Percentiles rank a stretch among this genome's conserved stretches.
These are phyloP conservation scores for Eueremaeus valkanovi DNA, from an alignment of 2,888 invertebrate species.

Conservation along the genomic window DNA sequence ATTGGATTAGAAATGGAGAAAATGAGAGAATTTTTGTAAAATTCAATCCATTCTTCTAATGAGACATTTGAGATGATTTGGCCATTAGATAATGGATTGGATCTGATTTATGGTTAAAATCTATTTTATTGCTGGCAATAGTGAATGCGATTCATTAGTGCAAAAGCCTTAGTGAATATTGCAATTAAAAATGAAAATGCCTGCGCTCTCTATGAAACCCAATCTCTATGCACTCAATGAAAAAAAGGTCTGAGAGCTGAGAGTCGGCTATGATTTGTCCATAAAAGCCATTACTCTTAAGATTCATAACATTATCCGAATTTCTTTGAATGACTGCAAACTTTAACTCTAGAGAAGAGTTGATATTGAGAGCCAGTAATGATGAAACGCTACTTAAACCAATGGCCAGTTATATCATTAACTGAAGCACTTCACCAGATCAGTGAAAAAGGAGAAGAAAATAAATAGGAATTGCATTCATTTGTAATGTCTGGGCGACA, in stretches of 20 bases:
- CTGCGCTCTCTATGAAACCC: background rate
- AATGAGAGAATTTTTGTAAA: background rate
- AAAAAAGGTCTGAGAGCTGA: no score
- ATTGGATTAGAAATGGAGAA: background rate
- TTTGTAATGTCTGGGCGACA: constrained; percentile 21
- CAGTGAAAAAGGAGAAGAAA: constrained; percentile 13
- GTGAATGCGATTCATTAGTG: constrained; percentile 10
- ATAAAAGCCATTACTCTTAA: background rate
- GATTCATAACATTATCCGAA: constrained; percentile 20
- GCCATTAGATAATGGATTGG: constrained; percentile 19
- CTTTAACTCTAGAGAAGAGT: background rate
- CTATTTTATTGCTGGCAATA: background rate
- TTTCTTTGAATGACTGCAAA: constrained; percentile 5
- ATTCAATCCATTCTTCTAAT: background rate
- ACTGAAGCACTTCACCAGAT: constrained; percentile 1
- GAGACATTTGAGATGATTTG: background rate
- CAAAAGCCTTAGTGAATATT: background rate
- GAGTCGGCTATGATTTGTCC: background rate
- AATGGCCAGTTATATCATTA: constrained; percentile 31
- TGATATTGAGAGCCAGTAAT: constrained; percentile 12
- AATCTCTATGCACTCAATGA: background rate
- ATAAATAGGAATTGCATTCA: constrained; percentile 28
- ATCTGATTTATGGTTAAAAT: constrained; percentile 15
- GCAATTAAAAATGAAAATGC: constrained; percentile 11
- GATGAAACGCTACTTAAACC: constrained; percentile 19